Evolutionary conservation across 2,113 vertebrate genomes (phyloP), one percentile per base, ranked within the genome.

Genomic region (Misgurnus anguillicaudatus): DNA sequence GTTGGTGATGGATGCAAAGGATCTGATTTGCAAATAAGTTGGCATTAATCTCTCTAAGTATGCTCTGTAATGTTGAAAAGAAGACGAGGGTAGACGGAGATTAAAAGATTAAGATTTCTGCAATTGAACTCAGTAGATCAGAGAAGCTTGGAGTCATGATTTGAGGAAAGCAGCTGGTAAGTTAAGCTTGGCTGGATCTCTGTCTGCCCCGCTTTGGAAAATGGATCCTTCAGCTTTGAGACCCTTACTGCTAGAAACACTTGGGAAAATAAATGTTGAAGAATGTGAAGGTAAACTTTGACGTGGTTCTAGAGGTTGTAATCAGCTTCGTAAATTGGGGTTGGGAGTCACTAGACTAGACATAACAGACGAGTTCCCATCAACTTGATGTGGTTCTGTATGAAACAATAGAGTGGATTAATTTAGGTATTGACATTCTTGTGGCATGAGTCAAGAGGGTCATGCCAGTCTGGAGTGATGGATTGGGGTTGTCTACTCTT

Each of bases 41-140:
- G 17, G 80, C 82, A 66, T 78, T 91, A 90, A 90, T 90, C 91
- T 91, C 79, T 78, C 53, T 88, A 87, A 91, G 88, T 85, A 88
- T 87, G 88, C 87, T 11, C 81, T 85, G 86, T 90, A 89, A 90
- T 91, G 87, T 89, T 84, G 85, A 83, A 87, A 84, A 48, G 16
- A 75, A 68, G 41, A 82, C 16, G 66, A 66, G 78, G 70, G 77
- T 85, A 80, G 61, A 68, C 19, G 21, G 75, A 87, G 90, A 90
- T 92, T 91, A 91, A 92, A 88, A 91, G 89, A 91, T 92, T 89
- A 91, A 79, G 80, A 90, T 86, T 85, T 81, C 65, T 85, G 85
- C 83, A 88, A 82, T 88, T 87, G 74, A 87, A 84, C 83, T 88
- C 73, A 87, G 66, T 88, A 83, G 79, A 87, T 87, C 85, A 87